Percentiles rank a stretch among this genome's conserved stretches.
Conservation (phyloP, 2,888 invertebrate species). For the Drosophila longiperda region DNA sequence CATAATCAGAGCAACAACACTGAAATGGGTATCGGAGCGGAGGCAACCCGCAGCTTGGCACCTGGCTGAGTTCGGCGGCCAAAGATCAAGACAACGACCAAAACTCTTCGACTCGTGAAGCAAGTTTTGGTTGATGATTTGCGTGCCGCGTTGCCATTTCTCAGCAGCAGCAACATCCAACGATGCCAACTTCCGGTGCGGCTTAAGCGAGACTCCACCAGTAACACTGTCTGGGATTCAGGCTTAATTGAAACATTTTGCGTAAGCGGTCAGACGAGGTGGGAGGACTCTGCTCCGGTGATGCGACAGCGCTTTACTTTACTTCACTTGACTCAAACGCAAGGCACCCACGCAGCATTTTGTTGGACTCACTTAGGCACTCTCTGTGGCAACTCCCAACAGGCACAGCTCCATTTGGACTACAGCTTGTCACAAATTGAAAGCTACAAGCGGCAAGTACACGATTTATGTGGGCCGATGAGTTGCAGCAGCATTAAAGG, state of each 20-base stretch:
- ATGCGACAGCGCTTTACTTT: conserved; percentile 36
- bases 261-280: conserved; percentile 72
- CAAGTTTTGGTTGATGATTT: conserved; percentile 61
- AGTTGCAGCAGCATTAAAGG: conserved; percentile 59
- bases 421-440: conserved; percentile 77
- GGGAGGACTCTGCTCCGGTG: conserved; percentile 35
- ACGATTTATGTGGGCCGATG: conserved; percentile 78
- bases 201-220: not conserved
- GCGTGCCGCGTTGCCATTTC: conserved; percentile 74
- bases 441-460: conserved; percentile 81
- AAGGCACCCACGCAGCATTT: conserved; percentile 70
- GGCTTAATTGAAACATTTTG: conserved; percentile 78
- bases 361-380: conserved; percentile 45
- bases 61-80: conserved; percentile 52
- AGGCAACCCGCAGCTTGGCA: conserved; percentile 69
- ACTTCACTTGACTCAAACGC: conserved; percentile 34
- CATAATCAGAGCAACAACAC: conserved; percentile 53
- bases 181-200: conserved; percentile 65
- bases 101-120: conserved; percentile 1
- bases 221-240: conserved; percentile 18
- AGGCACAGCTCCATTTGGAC: conserved; percentile 40
- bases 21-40: conserved; percentile 36
- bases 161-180: conserved; percentile 56
- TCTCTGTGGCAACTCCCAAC: conserved; percentile 23
- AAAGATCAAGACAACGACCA: not conserved